Evolutionary conservation across 2,888 invertebrate genomes (phyloP), one percentile per base, ranked within the genome.

Genomic region (Rhogogaster chlorosoma): DNA sequence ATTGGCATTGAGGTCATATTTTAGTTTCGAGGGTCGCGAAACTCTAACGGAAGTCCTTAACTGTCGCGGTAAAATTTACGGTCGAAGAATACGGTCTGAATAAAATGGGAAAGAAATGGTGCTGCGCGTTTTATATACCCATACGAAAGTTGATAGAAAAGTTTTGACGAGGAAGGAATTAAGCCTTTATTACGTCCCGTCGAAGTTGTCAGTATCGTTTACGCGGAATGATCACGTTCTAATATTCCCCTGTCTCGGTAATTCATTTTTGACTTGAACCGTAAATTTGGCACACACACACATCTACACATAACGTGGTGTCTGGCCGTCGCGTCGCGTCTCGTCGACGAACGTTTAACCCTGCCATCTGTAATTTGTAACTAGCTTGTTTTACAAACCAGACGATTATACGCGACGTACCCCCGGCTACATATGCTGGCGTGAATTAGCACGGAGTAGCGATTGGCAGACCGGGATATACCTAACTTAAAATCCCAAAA

Each of bases 31-130:
- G 80, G 57, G 80, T 80, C 57, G 36, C 80, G 36, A 61, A 80
- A 80, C 80, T 80, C 80, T 57, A 80, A 80, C 80, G 80, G 80
- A 80, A 80, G 61, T 61, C 80, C 80, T 80, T 80, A 61, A 80
- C 80, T 80, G 80, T 80, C 80, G 80, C 15, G 80, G 80, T 61
- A 36, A 80, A 80, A 80, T 80, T 80, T 80, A 80, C 80, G 61
- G 36, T 15, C 80, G 42, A 73, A 42, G 38, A 61, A 36, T 26
- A 61, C 36, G 80, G 61, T 80, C 61, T 57, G 61, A 57, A 80
- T 80, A 80, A 80, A 80, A 80, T 61, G 22, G 80, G 12, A 61
- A 61, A 49, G 61, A 80, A 57, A 61, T n/a, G 42, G n/a, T 49
- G 57, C 61, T 36, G 12, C 80, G 29, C 18, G 80, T 80, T 80